These are phyloP conservation scores for Adelosebastes latens DNA, from an alignment of 2,797 vertebrate species.

Conservation along the genomic window DNA sequence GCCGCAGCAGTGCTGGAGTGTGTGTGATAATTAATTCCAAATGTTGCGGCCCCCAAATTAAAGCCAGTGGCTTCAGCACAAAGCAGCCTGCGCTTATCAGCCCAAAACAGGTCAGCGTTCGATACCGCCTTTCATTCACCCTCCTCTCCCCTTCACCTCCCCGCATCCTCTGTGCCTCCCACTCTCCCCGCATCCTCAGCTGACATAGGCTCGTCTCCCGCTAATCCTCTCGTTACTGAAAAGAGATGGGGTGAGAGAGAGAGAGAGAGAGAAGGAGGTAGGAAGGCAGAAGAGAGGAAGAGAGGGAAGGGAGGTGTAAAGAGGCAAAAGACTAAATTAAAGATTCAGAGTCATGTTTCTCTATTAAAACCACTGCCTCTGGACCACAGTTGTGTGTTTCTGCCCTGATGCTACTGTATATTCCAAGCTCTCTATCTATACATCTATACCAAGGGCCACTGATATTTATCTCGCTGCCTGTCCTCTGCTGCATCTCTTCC, in stretches of 20 bases:
- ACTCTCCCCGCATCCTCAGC: slow-evolving; percentile 69
- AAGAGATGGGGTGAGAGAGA: slow-evolving; percentile 66
- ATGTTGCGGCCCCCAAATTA: slow-evolving; percentile 81
- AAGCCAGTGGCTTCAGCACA: slow-evolving; percentile 81
- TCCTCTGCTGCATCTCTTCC: slow-evolving; percentile 42
- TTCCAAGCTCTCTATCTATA: slow-evolving; percentile 55
- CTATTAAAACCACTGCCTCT: slow-evolving; percentile 55
- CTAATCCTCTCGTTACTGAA: slow-evolving; percentile 84
- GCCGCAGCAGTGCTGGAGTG: slow-evolving; percentile 70
- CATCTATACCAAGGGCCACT: slow-evolving; percentile 66
- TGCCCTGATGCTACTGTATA: slow-evolving; percentile 28
- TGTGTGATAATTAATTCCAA: slow-evolving; percentile 85
- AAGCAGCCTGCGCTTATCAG: slow-evolving; percentile 82
- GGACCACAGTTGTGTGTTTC: slow-evolving; percentile 46
- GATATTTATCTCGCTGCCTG: slow-evolving; percentile 71
- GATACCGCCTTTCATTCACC: slow-evolving; percentile 81
- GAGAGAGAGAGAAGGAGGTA: slow-evolving; percentile 13
- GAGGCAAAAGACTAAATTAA: slow-evolving; percentile 56
- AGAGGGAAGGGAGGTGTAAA: slow-evolving; percentile 22
- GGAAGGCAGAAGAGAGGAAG: slow-evolving; percentile 6
- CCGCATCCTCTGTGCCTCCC: slow-evolving; percentile 59
- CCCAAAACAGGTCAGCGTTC: slow-evolving; percentile 86
- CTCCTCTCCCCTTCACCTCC: slow-evolving; percentile 70
- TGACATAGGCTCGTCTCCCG: slow-evolving; percentile 78
- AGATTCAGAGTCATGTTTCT: slow-evolving; percentile 64